Percentiles rank a stretch among this genome's conserved stretches.
These are phyloP conservation scores for Trisateles emortualis DNA, from an alignment of 2,888 invertebrate genomes.

Conservation along the genomic window DNA sequence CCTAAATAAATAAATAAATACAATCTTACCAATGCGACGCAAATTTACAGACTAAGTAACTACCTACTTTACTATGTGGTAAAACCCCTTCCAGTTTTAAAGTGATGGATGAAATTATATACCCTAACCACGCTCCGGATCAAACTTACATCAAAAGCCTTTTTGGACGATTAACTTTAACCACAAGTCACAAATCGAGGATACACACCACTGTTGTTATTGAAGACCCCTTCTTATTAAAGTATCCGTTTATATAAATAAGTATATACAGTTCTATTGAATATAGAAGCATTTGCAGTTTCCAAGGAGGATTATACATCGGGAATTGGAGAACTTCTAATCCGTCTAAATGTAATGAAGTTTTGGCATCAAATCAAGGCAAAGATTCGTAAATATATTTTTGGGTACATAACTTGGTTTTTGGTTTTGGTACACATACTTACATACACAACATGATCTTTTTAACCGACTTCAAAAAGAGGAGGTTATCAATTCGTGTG, in stretches of 20 bases:
- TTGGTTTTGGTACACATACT: background rate
- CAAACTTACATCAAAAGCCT: slow-evolving; percentile 3
- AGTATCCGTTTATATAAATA: background rate
- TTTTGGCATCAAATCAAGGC: background rate
- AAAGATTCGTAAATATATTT: background rate
- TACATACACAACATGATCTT: too few relatives aligned
- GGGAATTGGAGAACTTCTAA: background rate
- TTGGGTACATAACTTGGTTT: too few relatives aligned
- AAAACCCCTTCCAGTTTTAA: background rate
- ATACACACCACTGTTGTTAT: slow-evolving; percentile 2
- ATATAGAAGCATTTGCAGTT: background rate
- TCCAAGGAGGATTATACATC: slow-evolving; percentile 1
- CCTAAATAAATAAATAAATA: too few relatives aligned
- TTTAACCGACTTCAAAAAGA: too few relatives aligned
- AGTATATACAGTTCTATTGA: background rate
- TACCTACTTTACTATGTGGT: too few relatives aligned
- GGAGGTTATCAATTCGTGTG: too few relatives aligned
- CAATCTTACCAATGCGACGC: too few relatives aligned
- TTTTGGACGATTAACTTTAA: slow-evolving; percentile 29
- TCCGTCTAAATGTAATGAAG: background rate
- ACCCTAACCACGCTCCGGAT: background rate
- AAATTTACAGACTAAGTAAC: too few relatives aligned
- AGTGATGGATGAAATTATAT: background rate
- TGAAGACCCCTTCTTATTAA: background rate
- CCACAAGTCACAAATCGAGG: slow-evolving; percentile 21